These are phyloP conservation scores for Tinea trinotella DNA, from an alignment of 2,888 invertebrate species.

Conservation along the genomic window DNA sequence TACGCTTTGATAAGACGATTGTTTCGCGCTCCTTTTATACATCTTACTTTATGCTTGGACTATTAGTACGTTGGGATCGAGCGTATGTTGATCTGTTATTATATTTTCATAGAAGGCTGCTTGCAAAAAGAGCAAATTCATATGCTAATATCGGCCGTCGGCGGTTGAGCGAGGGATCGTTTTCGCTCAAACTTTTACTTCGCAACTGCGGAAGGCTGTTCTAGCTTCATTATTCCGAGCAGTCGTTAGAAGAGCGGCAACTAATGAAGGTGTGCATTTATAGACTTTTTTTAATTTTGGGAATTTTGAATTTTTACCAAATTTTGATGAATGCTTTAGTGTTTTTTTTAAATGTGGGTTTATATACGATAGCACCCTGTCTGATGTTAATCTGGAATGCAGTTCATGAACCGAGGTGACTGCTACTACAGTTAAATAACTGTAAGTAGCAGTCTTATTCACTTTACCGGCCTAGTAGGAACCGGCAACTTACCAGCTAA, in stretches of 20 bases:
- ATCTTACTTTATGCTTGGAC: slow-evolving; percentile 50
- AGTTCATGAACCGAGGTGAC: too few species aligned
- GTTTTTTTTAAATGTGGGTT: too few species aligned
- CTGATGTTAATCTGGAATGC: too few species aligned
- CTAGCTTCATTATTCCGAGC: slow-evolving; percentile 53
- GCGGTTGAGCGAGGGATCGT: neutral
- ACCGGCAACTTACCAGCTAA: too few species aligned
- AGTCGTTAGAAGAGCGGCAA: slow-evolving; percentile 44
- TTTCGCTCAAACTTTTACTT: neutral
- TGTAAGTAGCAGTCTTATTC: too few species aligned
- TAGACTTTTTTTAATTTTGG: too few species aligned
- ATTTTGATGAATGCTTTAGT: too few species aligned
- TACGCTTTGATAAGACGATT: slow-evolving; percentile 58
- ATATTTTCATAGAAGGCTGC: slow-evolving; percentile 68
- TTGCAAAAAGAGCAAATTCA: slow-evolving; percentile 42
- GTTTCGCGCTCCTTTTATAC: slow-evolving; percentile 59
- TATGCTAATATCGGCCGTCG: slow-evolving; percentile 22
- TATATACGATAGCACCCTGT: too few species aligned
- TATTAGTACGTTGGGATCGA: slow-evolving; percentile 43
- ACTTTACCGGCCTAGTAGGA: too few species aligned
- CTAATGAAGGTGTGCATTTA: slow-evolving; percentile 26
- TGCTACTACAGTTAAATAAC: too few species aligned
- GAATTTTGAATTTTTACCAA: too few species aligned
- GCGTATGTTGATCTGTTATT: slow-evolving; percentile 43
- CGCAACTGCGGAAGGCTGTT: slow-evolving; percentile 10